Evolutionary conservation across 2,113 vertebrate genomes (phyloP), one percentile per base, ranked within the genome.

Genomic region (Salminus brasiliensis): DNA sequence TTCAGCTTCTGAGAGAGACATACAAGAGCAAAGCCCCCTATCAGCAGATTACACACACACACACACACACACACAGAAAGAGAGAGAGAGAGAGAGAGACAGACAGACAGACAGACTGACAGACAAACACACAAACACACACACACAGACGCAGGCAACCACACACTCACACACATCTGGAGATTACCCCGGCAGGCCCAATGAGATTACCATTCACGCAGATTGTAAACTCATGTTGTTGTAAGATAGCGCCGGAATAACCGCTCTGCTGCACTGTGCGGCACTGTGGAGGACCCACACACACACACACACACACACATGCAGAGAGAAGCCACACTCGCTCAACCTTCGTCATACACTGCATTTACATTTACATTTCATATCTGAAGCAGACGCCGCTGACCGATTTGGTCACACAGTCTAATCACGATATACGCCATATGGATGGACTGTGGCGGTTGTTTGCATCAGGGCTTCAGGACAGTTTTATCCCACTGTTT

Each of bases 1-100:
- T 63, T 29, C 36, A 43, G 39, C 11, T 94, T 94, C 93, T 93
- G 87, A 88, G 63, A 83, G 78, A 76, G 53, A 71, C 80, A 47
- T 66, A 43, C 63, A 45, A 34, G 12, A 30, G 39, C 18, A 80
- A 39, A 41, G 34, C 85, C 84, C 81, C 68, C 60, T 83, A 84
- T 85, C 77, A 77, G 79, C 85, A 83, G 78, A 73, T 84, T 66
- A 79, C 63, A 59, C 69, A 78, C 29, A 79, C 23, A 66, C 72
- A 25, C 67, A 65, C 53, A 68, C 75, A 79, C 63, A 75, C 47
- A 57, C 55, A 68, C 71, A 82, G 12, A 66, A 39, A 76, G 57
- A 21, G 43, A 75, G 75, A 85, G 71, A 25, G 60, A 30, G 79
- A 55, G n/a, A 16, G 5, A 66, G 23, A 32, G 30, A 53, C 59